These are phyloP conservation scores for Drosophila prostipennis DNA, from an alignment of 2,888 invertebrate species.

Conservation along the genomic window DNA sequence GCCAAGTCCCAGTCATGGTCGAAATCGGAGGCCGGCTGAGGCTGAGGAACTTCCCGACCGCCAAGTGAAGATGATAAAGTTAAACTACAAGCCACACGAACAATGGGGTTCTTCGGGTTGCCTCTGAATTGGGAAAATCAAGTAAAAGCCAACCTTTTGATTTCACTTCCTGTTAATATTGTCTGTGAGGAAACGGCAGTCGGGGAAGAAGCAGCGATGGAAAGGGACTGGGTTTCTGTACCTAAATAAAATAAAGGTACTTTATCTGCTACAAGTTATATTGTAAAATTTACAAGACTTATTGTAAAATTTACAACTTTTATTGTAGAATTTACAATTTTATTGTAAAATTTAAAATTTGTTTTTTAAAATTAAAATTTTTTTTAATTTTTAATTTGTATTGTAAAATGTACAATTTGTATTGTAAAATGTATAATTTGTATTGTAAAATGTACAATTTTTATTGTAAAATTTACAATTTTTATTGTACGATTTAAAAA, in stretches of 20 bases:
- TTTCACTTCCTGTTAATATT: constrained; percentile 80
- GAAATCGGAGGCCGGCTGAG: constrained; percentile 17
- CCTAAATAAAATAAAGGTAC: not conserved
- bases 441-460: no score
- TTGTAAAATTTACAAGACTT: no score
- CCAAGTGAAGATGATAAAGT: constrained; percentile 75
- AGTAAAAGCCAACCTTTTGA: constrained; percentile 77
- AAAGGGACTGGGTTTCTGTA: not conserved
- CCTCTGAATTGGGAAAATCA: constrained; percentile 72
- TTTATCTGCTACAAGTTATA: not conserved
- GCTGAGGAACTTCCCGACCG: constrained; percentile 58
- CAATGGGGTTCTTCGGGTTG: constrained; percentile 49
- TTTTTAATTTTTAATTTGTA: no score
- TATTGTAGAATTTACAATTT: no score
- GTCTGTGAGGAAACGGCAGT: constrained; percentile 37
- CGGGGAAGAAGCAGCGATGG: constrained; percentile 2
- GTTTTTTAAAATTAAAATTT: no score
- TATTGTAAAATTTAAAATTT: no score
- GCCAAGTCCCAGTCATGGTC: constrained; percentile 36
- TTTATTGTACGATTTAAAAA: no score
- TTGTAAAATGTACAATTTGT: no score
- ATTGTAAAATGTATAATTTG: no score
- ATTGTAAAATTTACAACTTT: no score
- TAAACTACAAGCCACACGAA: constrained; percentile 67
- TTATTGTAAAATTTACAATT: no score